These are phyloP conservation scores for Xenopus petersii DNA, from an alignment of 2,797 vertebrate species.

Conservation along the genomic window DNA sequence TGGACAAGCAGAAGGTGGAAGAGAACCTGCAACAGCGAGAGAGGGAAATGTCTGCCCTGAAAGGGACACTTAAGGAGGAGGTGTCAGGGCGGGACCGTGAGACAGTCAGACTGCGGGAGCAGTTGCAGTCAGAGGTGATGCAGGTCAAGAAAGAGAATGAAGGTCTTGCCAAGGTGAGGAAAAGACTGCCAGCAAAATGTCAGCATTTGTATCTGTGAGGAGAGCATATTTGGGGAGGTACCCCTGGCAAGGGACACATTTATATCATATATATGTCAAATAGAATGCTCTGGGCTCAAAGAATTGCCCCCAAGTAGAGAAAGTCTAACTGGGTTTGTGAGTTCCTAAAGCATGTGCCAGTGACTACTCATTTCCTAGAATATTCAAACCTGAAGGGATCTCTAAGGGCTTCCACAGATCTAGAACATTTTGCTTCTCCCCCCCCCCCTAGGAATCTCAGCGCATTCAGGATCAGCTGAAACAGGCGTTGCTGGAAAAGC, in stretches of 20 bases:
- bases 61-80: conserved; percentile 67
- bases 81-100: conserved; percentile 71
- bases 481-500: conserved; percentile 65
- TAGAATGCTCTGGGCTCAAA: too few relatives aligned
- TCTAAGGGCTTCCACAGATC: conserved; percentile 5
- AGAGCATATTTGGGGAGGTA: too few relatives aligned
- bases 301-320: too few relatives aligned
- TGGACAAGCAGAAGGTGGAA: conserved; percentile 67
- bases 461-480: conserved; percentile 63
- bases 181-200: too few relatives aligned
- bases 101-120: conserved; percentile 72
- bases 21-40: conserved; percentile 69
- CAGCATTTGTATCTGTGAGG: too few relatives aligned
- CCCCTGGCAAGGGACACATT: too few relatives aligned
- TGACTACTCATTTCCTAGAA: too few relatives aligned
- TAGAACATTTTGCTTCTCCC: background rate
- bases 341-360: too few relatives aligned
- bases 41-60: conserved; percentile 72
- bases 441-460: conserved; percentile 70
- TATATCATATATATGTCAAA: too few relatives aligned
- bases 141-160: conserved; percentile 73
- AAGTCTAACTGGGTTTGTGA: too few relatives aligned
- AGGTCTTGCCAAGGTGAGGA: conserved; percentile 73
- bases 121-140: conserved; percentile 70
- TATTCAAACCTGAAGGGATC: too few relatives aligned